Percentiles rank a stretch among this genome's conserved stretches.
phyloP scores from a whole-genome alignment of 2,888 invertebrate genomes.

The Ormyrus rosae region DNA sequence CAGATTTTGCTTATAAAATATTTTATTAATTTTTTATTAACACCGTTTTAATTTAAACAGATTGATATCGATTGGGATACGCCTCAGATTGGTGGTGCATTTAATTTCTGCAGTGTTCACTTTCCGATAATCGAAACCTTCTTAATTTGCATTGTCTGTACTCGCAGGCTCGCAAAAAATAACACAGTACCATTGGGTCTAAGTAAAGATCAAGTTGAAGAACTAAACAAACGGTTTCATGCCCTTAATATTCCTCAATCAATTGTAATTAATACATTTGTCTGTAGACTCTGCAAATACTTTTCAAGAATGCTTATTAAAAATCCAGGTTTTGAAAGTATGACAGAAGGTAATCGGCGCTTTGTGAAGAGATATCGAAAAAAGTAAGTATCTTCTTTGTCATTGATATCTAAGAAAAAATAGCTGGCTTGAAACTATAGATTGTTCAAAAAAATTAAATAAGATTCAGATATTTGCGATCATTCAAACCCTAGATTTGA shows the following conservation, averaged over 20 bases:
- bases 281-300: conserved; percentile 89
- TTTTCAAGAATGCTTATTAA: conserved; percentile 85
- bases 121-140: conserved; percentile 84
- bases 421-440: too few relatives aligned
- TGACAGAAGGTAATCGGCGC: conserved; percentile 76
- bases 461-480: too few relatives aligned
- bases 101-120: conserved; percentile 79
- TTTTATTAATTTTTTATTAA: conserved; percentile 4
- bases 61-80: conserved; percentile 75
- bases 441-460: too few relatives aligned
- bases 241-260: conserved; percentile 83
- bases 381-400: conserved; percentile 76
- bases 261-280: conserved; percentile 83
- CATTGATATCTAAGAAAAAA: too few relatives aligned
- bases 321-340: conserved; percentile 75
- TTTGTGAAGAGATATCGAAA: conserved; percentile 81
- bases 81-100: conserved; percentile 61
- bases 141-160: conserved; percentile 87
- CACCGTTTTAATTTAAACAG: conserved; percentile 60
- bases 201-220: conserved; percentile 76
- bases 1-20: neutral
- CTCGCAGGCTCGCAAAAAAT: conserved; percentile 85
- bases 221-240: conserved; percentile 77
- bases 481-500: too few relatives aligned
- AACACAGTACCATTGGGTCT: conserved; percentile 84